Conservation (phyloP, 2,113 vertebrate genomes). For the Galemys pyrenaicus region DNA sequence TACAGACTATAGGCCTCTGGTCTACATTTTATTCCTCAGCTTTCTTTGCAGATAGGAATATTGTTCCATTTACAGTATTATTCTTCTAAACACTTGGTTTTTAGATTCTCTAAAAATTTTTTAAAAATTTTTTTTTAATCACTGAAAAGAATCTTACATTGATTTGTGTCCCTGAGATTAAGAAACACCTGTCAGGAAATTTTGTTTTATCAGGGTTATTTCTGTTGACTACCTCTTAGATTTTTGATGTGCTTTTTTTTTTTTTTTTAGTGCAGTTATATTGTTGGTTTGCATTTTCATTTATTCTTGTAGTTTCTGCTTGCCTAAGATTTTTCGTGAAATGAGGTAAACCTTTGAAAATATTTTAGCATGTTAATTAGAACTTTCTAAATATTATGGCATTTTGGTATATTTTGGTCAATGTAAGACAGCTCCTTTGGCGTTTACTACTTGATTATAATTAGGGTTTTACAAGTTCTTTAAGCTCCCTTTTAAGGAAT, state of each 20-base stretch:
- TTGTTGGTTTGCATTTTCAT: slow-evolving; percentile 58
- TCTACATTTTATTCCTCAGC: slow-evolving; percentile 22
- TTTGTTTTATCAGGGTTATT: slow-evolving; percentile 73
- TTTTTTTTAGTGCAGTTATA: slow-evolving; percentile 64
- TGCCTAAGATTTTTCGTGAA: slow-evolving; percentile 65
- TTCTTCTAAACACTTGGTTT: slow-evolving; percentile 1
- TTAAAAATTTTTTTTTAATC: slow-evolving; percentile 37
- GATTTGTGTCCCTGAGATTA: slow-evolving; percentile 12
- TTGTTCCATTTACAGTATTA: slow-evolving; percentile 74
- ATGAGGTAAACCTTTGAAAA: slow-evolving; percentile 59
- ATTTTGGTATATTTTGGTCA: slow-evolving; percentile 76
- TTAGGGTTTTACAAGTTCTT: slow-evolving; percentile 75
- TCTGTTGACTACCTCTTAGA: slow-evolving; percentile 83
- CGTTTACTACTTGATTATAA: slow-evolving; percentile 73
- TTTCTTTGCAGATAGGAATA: slow-evolving; percentile 64
- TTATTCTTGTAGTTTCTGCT: slow-evolving; percentile 59
- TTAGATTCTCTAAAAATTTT: slow-evolving; percentile 49
- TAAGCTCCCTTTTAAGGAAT: slow-evolving; percentile 62
- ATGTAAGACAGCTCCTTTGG: slow-evolving; percentile 54
- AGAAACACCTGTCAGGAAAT: not conserved
- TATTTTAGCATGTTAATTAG: slow-evolving; percentile 72
- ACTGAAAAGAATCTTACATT: slow-evolving; percentile 19
- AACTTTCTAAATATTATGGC: slow-evolving; percentile 72
- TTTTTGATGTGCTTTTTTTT: slow-evolving; percentile 69
- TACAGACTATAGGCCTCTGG: not conserved